These are phyloP conservation scores for Drosophila austrosaltans DNA, from an alignment of 2,888 invertebrate genomes.

Conservation along the genomic window DNA sequence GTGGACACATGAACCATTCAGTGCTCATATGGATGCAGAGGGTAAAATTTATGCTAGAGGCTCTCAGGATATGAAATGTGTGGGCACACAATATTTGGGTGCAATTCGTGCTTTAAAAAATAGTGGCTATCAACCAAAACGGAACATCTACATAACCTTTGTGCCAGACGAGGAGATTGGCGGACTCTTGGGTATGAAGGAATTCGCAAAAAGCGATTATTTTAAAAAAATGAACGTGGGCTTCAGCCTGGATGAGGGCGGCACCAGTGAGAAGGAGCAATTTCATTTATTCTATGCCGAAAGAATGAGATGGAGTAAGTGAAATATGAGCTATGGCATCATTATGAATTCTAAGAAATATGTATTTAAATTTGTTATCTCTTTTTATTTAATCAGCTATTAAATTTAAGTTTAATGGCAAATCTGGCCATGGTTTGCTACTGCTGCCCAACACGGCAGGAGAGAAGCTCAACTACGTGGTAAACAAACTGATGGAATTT, in stretches of 20 bases:
- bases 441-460: constrained; percentile 88
- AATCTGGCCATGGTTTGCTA: constrained; percentile 90
- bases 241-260: constrained; percentile 91
- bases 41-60: constrained; percentile 92
- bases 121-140: constrained; percentile 84
- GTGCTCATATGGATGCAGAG: constrained; percentile 91
- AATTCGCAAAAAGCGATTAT: constrained; percentile 86
- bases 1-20: constrained; percentile 96
- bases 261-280: constrained; percentile 87
- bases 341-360: not conserved
- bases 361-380: constrained; percentile 1
- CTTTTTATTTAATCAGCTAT: constrained; percentile 8
- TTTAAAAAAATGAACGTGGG: constrained; percentile 89
- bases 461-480: constrained; percentile 87
- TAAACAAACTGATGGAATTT: constrained; percentile 87
- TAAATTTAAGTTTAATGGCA: constrained; percentile 87
- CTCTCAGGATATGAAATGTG: constrained; percentile 92
- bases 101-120: constrained; percentile 88
- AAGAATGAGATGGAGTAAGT: constrained; percentile 87
- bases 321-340: constrained; percentile 9
- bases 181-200: constrained; percentile 88
- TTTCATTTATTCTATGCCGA: constrained; percentile 87
- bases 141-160: constrained; percentile 89
- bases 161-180: constrained; percentile 89
- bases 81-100: constrained; percentile 91